Evolutionary conservation across 2,888 invertebrate genomes (phyloP).

Genomic region (Sacculina carcini): DNA sequence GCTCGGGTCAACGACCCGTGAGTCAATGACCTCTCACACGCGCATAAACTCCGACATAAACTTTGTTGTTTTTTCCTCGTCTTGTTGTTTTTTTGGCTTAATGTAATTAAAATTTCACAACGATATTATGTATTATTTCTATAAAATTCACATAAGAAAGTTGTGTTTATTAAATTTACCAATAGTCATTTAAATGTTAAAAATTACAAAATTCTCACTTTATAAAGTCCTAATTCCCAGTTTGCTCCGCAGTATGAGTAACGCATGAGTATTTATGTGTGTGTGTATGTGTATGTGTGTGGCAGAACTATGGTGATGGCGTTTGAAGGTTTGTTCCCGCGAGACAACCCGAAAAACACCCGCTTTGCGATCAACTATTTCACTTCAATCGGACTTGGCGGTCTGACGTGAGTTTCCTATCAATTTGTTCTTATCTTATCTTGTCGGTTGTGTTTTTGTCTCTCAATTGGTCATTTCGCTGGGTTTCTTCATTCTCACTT

Average conservation of each 20-base stretch:
- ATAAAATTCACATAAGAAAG: too few relatives aligned
- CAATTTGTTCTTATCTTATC: background rate
- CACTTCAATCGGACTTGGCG: constrained; percentile 85
- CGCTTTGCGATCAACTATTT: constrained; percentile 95
- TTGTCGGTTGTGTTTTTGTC: background rate
- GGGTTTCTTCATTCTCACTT: too few relatives aligned
- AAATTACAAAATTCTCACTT: too few relatives aligned
- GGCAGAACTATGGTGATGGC: constrained; percentile 41
- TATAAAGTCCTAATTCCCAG: too few relatives aligned
- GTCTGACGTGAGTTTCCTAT: constrained; percentile 39
- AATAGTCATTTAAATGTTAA: too few relatives aligned
- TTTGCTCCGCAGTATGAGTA: background rate
- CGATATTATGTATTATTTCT: too few relatives aligned
- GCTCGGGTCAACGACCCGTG: constrained; percentile 65
- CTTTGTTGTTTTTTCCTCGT: too few relatives aligned
- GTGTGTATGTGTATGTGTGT: too few relatives aligned
- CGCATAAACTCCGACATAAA: background rate
- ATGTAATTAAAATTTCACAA: too few relatives aligned
- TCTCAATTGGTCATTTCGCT: background rate
- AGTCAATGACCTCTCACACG: constrained; percentile 25
- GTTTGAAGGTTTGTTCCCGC: constrained; percentile 75
- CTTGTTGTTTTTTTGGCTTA: too few relatives aligned
- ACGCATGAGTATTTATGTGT: too few relatives aligned
- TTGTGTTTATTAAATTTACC: too few relatives aligned
- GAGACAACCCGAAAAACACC: constrained; percentile 85